These are phyloP conservation scores for Lerista edwardsae DNA, from an alignment of 2,797 vertebrate species.

Conservation along the genomic window DNA sequence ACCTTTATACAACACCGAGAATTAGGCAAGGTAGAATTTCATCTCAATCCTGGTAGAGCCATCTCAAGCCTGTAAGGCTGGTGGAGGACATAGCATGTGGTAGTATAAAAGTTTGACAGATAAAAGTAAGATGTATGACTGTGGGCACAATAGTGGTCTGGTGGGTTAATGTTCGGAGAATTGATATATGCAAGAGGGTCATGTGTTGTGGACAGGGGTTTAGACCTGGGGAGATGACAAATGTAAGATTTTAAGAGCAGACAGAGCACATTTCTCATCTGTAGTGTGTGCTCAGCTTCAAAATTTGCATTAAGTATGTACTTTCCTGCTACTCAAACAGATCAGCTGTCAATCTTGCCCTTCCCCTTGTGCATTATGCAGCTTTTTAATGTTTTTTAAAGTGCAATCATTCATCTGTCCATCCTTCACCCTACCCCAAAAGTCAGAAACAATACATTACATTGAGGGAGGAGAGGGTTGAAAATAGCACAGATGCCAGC, in stretches of 20 bases:
- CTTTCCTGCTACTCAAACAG: neutral
- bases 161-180: neutral
- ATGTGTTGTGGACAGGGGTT: neutral
- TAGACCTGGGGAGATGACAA: neutral
- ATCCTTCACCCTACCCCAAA: too few species aligned
- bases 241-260: neutral
- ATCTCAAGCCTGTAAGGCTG: neutral
- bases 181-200: neutral
- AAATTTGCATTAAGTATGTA: neutral
- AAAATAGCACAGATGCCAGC: neutral
- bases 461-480: too few species aligned
- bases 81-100: neutral
- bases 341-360: too few species aligned
- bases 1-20: neutral
- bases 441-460: too few species aligned
- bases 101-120: neutral
- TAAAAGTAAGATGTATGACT: neutral
- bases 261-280: neutral
- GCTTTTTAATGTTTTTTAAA: too few species aligned
- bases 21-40: neutral
- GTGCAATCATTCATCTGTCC: neutral
- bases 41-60: neutral
- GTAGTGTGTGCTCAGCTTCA: neutral
- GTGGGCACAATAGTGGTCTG: neutral
- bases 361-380: too few species aligned